Evolutionary conservation across 2,113 vertebrate genomes (phyloP), one percentile per base, ranked within the genome.

Genomic region (Zapus hudsonius): DNA sequence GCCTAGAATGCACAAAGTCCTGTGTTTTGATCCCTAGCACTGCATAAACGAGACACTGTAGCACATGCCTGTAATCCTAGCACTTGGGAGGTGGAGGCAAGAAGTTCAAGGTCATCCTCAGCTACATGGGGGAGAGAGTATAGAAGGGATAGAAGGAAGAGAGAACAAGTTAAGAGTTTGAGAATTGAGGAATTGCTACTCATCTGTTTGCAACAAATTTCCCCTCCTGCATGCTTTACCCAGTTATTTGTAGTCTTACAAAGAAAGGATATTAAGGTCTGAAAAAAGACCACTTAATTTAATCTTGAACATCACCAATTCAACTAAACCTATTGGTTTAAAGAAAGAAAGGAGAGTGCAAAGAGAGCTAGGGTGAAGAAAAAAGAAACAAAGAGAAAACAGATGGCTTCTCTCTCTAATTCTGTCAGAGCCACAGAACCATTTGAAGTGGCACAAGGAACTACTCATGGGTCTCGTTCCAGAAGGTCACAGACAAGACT

Each of bases 231-330:
- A 8, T 52, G 12, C 52, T 52, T 87, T 67, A 47, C 69, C 90
- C 3, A 52, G n/a, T 20, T 92, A 44, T 73, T 57, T 75, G 47
- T 90, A 70, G 72, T 76, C 29, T 93, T 89, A 27, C 74, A 84
- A 78, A 94, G 63, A 85, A 67, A 85, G 72, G 17, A 44, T 76
- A 75, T n/a, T 66, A 84, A 90, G 36, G 16, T 17, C 44, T 92
- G 67, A 95, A 95, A 93, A 72, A 52, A 52, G 52, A 52, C 52
- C 70, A 73, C 22, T 27, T 38, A 82, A 78, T 73, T 72, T 89
- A 84, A 67, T 78, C 67, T 95, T 44, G 27, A 93, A 69, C 63
- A 47, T 29, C 38, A 85, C 15, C 90, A 94, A 15, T 64, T 92
- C 85, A 33, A 83, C 33, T 84, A 73, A 93, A 94, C 52, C 23